A percentile compares a stretch with the other conserved stretches of the same genome.
Conservation (phyloP, 2,888 invertebrate genomes). For the Zaprionus obscuricornis region DNA sequence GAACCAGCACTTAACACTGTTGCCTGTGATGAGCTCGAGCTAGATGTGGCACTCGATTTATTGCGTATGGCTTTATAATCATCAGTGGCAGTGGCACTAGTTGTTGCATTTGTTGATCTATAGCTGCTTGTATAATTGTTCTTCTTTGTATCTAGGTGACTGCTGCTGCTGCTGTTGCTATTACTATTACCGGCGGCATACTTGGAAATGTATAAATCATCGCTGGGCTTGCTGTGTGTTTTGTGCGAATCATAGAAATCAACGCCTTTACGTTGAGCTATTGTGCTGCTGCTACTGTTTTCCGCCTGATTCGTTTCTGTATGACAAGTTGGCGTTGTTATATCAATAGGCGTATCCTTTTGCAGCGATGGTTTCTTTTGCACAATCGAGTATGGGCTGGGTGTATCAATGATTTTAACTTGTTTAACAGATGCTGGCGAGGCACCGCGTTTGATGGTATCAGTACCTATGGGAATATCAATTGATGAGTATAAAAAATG, state of each 20-base stretch:
- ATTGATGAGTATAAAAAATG: not conserved
- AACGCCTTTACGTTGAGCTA: slow-evolving; percentile 71
- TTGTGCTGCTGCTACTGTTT: slow-evolving; percentile 23
- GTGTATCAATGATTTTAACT: slow-evolving; percentile 81
- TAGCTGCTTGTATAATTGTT: slow-evolving; percentile 59
- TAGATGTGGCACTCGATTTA: slow-evolving; percentile 81
- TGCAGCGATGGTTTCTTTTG: slow-evolving; percentile 76
- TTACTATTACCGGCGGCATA: too few species aligned
- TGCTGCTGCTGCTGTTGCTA: too few species aligned
- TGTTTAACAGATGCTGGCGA: slow-evolving; percentile 83
- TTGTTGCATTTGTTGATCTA: slow-evolving; percentile 65
- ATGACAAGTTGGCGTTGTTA: slow-evolving; percentile 59
- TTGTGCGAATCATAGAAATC: slow-evolving; percentile 82
- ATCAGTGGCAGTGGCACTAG: slow-evolving; percentile 69
- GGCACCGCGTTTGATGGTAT: slow-evolving; percentile 83
- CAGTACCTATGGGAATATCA: slow-evolving; percentile 78
- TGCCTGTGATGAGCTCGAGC: slow-evolving; percentile 81
- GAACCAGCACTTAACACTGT: slow-evolving; percentile 81
- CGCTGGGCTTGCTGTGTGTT: slow-evolving; percentile 68
- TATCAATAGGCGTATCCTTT: slow-evolving; percentile 68
- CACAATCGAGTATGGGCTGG: slow-evolving; percentile 81
- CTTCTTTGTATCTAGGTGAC: slow-evolving; percentile 65
- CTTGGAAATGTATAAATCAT: slow-evolving; percentile 60
- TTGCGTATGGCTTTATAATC: slow-evolving; percentile 80
- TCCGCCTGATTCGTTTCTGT: slow-evolving; percentile 37